Base-by-base conservation (phyloP, 2,888 invertebrate genomes). In the Heliconius ethilla region DNA sequence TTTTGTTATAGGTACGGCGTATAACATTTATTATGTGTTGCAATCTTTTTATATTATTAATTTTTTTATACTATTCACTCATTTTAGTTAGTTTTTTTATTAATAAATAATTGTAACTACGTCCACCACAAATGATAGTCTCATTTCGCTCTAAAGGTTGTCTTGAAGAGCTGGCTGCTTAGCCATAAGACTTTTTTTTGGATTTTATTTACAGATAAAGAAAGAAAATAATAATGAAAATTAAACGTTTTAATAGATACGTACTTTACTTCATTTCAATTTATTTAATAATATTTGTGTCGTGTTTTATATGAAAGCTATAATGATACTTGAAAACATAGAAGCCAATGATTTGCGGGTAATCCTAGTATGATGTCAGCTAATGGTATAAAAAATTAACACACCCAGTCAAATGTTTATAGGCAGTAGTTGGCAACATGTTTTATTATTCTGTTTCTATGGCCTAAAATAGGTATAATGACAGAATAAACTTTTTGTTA, bases 271-370 rank as follows among this genome's bases (percentile, higher is more conserved):
- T 62, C 11, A 37, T 29, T 63, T 25, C 3, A 25, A 40, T 65
- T 74, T 40, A 62, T 63, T 63, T 33, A 10, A 37, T 40, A 67
- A 51, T 18, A 59, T n/a, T 11, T 27, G 27, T 40, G 59, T 33
- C 66, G 7, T 25, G 27, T 74, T 22, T 18, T 72, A n/a, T 77
- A 72, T 74, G 62, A 70, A 37, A 18, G 66, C 75, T 63, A 76
- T 78, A 75, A 79, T 78, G 77, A 76, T 76, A 75, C 74, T 77
- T 77, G 69, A 76, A 79, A 79, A 78, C 67, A 75, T 59, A 70
- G 72, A 70, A 78, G 70, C 77, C 75, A 65, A 74, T 74, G 45
- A 77, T 81, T 81, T 75, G 79, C 75, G 67, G 78, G 62, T 62
- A 67, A 70, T 77, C 70, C 70, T 69, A 69, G 25, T 69, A 74